Base-by-base conservation (phyloP, 1,140 invertebrate genomes). In the Chionoecetes opilio region DNA sequence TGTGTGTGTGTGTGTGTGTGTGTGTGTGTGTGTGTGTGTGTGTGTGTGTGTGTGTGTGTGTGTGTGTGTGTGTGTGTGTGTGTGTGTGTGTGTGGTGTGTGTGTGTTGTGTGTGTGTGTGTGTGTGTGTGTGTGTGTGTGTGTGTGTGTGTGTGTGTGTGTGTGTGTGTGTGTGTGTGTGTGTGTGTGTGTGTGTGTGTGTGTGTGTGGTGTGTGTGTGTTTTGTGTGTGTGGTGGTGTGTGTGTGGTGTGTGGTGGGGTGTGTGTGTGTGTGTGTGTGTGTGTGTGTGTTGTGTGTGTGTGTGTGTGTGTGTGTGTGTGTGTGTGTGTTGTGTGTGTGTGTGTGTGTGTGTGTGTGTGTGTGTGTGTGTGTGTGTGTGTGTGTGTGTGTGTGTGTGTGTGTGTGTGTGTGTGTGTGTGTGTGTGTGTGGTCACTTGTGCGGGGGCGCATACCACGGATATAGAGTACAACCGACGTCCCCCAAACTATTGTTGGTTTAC, bases 1-100 rank as follows among this genome's bases (percentile, higher is more conserved):
- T n/a, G 21, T 31, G 35, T 88, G 41, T 38, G 41, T 87, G 85
- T 87, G 85, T 87, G 85, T 87, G 85, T 87, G 32, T 35, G 85
- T 87, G 85, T 87, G 85, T 87, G 85, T 87, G 85, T 87, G 32
- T 87, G 85, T 87, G 85, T 87, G 85, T 87, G 85, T 87, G 85
- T 87, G 85, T 87, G 85, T 87, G 85, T 87, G 85, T 87, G 85
- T 87, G 85, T 87, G 37, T 87, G 37, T 86, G 84, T 86, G 35
- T 86, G 35, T 86, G 35, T 86, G 35, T 86, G 35, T 86, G 21
- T 32, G 0, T 86, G 21, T 86, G 35, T 86, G 35, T 86, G 84
- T 86, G 84, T 86, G 84, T 86, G 84, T 86, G 84, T 86, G 84
- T 86, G 84, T 86, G 84, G 31, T 86, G 84, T 86, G 84, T 86